phyloP scores from a whole-genome alignment of 2,888 invertebrate genomes.

The Terebella lapidaria region DNA sequence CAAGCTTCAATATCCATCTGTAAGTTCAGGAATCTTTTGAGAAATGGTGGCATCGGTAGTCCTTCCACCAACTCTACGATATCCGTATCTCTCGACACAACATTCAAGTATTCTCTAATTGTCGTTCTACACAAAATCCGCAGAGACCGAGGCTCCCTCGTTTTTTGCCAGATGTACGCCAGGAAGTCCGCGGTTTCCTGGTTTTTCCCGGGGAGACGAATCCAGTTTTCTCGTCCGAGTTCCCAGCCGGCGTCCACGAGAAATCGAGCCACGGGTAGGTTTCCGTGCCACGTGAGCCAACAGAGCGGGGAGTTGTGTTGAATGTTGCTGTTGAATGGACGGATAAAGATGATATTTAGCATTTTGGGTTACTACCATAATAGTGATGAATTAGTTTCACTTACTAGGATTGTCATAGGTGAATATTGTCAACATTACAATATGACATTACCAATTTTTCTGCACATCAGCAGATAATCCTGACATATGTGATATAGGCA shows the following conservation, averaged over 20 bases:
- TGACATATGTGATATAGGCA: no score
- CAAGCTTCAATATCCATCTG: neutral
- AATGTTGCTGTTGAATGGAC: neutral
- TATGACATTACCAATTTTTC: no score
- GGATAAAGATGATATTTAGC: no score
- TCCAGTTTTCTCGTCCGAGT: constrained; percentile 30
- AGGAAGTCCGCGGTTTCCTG: constrained; percentile 22
- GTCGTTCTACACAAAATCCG: neutral
- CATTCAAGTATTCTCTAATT: neutral
- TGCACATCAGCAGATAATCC: no score
- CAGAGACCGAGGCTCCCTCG: neutral
- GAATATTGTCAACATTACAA: no score
- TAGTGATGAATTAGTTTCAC: no score
- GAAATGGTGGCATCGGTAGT: neutral
- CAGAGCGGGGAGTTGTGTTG: constrained; percentile 30
- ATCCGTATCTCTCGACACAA: neutral
- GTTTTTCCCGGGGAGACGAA: constrained; percentile 31
- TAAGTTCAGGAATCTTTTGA: neutral
- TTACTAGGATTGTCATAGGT: no score
- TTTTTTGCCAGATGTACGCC: neutral
- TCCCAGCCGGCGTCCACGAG: constrained; percentile 40
- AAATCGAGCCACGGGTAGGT: constrained; percentile 30
- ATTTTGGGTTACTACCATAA: no score
- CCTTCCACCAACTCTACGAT: neutral
- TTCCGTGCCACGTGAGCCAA: constrained; percentile 36